A percentile compares a stretch with the other conserved stretches of the same genome.
These are phyloP conservation scores for Achlya flavicornis DNA, from an alignment of 2,888 invertebrate genomes.

Conservation along the genomic window DNA sequence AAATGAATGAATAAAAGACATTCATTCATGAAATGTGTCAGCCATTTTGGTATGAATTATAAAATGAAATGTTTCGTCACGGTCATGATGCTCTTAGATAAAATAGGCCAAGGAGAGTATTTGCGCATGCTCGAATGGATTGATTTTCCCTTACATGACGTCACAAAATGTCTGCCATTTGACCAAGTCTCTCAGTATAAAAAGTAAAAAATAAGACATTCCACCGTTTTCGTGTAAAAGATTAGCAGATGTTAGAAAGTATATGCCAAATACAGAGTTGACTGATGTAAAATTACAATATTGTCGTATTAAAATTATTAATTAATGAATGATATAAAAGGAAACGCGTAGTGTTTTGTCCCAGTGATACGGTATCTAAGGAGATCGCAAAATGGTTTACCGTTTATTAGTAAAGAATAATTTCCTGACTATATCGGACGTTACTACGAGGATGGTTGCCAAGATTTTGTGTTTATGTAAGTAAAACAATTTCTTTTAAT, in stretches of 20 bases:
- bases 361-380: constrained; percentile 58
- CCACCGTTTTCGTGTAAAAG: constrained; percentile 50
- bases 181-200: constrained; percentile 64
- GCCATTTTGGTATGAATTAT: constrained; percentile 62
- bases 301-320: constrained; percentile 27
- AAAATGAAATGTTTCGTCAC: constrained; percentile 59
- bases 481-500: constrained; percentile 41
- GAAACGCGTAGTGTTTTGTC: constrained; percentile 37
- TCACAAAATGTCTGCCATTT: constrained; percentile 76
- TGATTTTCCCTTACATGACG: constrained; percentile 74
- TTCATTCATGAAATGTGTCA: constrained; percentile 74
- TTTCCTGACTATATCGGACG: constrained; percentile 50
- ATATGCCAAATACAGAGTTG: constrained; percentile 46
- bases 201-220: constrained; percentile 64
- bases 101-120: constrained; percentile 74
- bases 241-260: constrained; percentile 55
- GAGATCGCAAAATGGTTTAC: constrained; percentile 60
- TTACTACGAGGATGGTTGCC: constrained; percentile 50
- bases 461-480: constrained; percentile 74
- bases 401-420: constrained; percentile 51
- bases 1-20: constrained; percentile 66
- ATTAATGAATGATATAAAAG: constrained; percentile 46
- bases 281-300: constrained; percentile 33
- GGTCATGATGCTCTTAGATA: constrained; percentile 50
- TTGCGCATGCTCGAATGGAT: constrained; percentile 72